Evolutionary conservation across 2,797 vertebrate genomes (phyloP).

Genomic region (Coranthus polyacanthus): DNA sequence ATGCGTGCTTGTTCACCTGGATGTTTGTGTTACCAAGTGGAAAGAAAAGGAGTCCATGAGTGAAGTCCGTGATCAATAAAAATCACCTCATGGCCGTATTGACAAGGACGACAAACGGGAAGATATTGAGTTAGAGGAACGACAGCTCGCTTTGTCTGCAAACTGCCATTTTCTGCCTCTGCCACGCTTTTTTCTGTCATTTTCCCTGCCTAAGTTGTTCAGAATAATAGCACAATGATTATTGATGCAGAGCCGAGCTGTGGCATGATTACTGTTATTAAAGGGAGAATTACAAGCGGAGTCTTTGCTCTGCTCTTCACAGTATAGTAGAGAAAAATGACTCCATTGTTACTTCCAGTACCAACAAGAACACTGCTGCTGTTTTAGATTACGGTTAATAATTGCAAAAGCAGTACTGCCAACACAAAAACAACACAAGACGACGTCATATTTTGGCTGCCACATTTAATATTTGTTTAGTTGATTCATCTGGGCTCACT

Average conservation of each 20-base stretch:
- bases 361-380: neutral
- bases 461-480: neutral
- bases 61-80: constrained; percentile 23
- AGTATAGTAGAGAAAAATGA: no score
- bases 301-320: constrained; percentile 23
- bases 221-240: constrained; percentile 41
- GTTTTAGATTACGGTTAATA: no score
- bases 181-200: no score
- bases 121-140: constrained; percentile 37
- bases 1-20: no score
- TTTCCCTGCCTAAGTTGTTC: constrained; percentile 29
- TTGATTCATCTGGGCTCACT: constrained; percentile 2
- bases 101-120: constrained; percentile 18
- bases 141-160: constrained; percentile 38
- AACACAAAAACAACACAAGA: neutral
- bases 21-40: no score
- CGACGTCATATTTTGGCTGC: neutral
- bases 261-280: constrained; percentile 71
- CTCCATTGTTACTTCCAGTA: no score
- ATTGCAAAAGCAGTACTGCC: neutral
- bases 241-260: constrained; percentile 56
- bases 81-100: constrained; percentile 17
- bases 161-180: neutral
- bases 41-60: neutral
- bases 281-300: constrained; percentile 56